Percentiles rank a stretch among this genome's conserved stretches.
phyloP scores from a whole-genome alignment of 2,888 invertebrate genomes.

The Pristionchus mayeri region DNA sequence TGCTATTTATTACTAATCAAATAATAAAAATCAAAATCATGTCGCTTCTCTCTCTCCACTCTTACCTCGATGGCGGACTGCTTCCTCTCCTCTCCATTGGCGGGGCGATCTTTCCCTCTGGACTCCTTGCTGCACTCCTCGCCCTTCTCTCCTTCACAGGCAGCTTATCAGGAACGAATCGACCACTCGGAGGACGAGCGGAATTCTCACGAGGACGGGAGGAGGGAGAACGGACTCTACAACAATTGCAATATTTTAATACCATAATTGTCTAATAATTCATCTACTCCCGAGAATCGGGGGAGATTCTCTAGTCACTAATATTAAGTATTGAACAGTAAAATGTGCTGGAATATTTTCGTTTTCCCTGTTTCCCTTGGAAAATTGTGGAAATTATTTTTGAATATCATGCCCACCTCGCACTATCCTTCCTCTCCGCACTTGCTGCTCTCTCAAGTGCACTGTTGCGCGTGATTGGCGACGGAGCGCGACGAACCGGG shows the following conservation, averaged over 20 bases:
- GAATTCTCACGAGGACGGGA: no score
- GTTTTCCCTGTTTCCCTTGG: no score
- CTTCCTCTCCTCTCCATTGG: neutral
- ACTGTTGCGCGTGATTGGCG: neutral
- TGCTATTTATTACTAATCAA: no score
- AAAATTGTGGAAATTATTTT: no score
- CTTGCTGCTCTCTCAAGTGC: neutral
- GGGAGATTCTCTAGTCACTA: no score
- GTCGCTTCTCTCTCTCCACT: no score
- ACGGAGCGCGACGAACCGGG: neutral
- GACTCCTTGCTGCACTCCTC: neutral
- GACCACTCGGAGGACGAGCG: neutral
- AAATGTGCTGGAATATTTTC: no score
- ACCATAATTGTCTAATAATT: no score
- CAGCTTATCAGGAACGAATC: slow-evolving; percentile 47
- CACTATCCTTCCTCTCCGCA: neutral
- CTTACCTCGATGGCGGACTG: neutral
- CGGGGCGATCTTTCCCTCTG: slow-evolving; percentile 11
- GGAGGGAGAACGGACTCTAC: neutral
- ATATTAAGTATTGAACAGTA: no score
- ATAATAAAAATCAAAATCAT: no score
- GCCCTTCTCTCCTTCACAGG: slow-evolving; percentile 35
- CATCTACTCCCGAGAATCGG: no score
- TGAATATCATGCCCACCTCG: neutral
- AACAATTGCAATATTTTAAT: no score